phyloP scores from a whole-genome alignment of 2,888 invertebrate genomes.

The Cantharis rustica region DNA sequence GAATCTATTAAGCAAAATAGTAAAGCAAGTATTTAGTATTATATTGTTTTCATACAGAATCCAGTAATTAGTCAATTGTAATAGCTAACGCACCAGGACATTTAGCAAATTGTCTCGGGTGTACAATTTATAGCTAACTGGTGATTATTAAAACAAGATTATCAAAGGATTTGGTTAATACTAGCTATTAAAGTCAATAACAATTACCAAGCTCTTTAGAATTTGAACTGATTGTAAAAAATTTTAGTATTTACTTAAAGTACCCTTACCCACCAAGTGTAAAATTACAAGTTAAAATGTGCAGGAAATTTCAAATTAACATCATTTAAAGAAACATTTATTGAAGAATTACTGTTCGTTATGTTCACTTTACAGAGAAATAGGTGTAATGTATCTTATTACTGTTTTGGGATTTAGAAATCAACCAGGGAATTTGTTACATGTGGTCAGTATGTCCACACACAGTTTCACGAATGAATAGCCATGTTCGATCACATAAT shows the following conservation, averaged over 20 bases:
- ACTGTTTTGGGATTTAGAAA: conserved; percentile 34
- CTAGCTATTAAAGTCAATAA: neutral
- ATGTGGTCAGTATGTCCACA: conserved; percentile 39
- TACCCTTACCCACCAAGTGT: neutral
- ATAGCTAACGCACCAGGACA: neutral
- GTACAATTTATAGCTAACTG: neutral
- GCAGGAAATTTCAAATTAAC: neutral
- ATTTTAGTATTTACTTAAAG: neutral
- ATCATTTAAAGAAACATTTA: neutral
- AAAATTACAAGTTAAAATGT: neutral
- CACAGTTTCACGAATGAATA: conserved; percentile 35
- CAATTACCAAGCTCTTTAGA: neutral
- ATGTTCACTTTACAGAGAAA: neutral
- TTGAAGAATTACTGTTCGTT: neutral
- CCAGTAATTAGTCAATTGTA: neutral
- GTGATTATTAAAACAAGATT: neutral
- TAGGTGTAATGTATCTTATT: conserved; percentile 32
- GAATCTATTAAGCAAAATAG: neutral
- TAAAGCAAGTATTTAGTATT: neutral
- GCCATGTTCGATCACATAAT: conserved; percentile 23
- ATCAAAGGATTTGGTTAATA: neutral
- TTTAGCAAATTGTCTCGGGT: conserved; percentile 1
- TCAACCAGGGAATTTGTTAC: conserved; percentile 35
- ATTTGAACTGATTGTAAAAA: neutral
- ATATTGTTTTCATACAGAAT: neutral